A percentile compares a stretch with the other conserved stretches of the same genome.
Conservation (phyloP, 2,888 invertebrate species). For the Loripinus fragilis region DNA sequence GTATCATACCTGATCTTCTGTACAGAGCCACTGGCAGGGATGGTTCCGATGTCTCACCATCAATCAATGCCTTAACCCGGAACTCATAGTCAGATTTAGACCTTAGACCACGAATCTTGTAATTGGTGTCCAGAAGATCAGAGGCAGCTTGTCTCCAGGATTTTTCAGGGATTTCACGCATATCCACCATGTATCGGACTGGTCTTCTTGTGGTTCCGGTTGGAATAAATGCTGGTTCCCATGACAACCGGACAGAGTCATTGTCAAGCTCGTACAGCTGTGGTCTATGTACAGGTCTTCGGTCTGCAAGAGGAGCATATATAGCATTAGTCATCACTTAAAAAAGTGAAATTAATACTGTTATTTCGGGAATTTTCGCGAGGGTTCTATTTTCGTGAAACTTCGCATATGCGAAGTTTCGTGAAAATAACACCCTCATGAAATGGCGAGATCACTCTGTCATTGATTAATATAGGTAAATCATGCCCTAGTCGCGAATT, state of each 20-base stretch:
- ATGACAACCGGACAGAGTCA: conserved; percentile 76
- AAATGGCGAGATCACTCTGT: too few relatives aligned
- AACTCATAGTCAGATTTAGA: conserved; percentile 98
- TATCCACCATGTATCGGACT: conserved; percentile 64
- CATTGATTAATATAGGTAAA: too few relatives aligned
- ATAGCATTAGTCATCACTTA: too few relatives aligned
- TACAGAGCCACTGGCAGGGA: conserved; percentile 90
- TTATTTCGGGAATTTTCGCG: too few relatives aligned
- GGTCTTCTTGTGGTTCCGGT: conserved; percentile 35
- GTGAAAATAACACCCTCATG: too few relatives aligned
- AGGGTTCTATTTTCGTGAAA: too few relatives aligned
- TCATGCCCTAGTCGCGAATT: too few relatives aligned
- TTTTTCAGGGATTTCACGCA: conserved; percentile 70
- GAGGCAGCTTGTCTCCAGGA: conserved; percentile 70
- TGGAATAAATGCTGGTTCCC: conserved; percentile 71
- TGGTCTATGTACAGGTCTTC: conserved; percentile 74
- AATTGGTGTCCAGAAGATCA: conserved; percentile 67
- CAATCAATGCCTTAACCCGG: conserved; percentile 96
- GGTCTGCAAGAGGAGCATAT: too few relatives aligned
- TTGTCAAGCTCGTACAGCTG: conserved; percentile 73
- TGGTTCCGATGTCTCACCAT: conserved; percentile 95
- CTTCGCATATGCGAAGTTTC: too few relatives aligned
- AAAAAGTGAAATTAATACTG: too few relatives aligned
- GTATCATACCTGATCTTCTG: conserved; percentile 74
- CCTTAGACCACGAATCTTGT: conserved; percentile 86